phyloP scores from a whole-genome alignment of 2,113 vertebrate species.

The Aix galericulata region DNA sequence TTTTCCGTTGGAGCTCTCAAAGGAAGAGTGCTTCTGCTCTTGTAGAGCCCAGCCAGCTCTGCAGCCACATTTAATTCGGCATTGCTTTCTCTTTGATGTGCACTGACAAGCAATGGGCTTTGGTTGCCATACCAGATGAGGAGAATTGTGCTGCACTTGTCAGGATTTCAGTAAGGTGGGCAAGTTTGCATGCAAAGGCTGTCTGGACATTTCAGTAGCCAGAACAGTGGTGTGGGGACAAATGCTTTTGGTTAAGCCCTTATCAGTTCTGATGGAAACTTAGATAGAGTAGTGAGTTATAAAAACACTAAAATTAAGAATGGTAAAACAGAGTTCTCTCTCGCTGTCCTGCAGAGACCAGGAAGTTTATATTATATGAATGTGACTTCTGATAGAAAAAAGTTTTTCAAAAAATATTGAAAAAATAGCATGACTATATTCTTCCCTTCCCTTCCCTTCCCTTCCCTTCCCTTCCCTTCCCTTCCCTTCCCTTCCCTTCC shows the following conservation, averaged over 20 bases:
- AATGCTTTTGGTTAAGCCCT: not conserved
- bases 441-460: too few species aligned
- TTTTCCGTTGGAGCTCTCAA: conserved; percentile 59
- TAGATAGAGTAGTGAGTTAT: not conserved
- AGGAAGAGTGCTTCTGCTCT: conserved; percentile 26
- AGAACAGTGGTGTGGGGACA: not conserved
- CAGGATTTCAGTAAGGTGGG: not conserved
- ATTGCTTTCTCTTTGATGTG: conserved; percentile 13
- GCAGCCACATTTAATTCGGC: conserved; percentile 62
- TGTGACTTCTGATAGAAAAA: not conserved
- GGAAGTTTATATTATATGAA: not conserved
- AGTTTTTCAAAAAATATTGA: not conserved
- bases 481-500: too few species aligned
- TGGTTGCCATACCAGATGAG: not conserved
- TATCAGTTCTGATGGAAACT: not conserved
- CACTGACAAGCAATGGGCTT: conserved; percentile 33
- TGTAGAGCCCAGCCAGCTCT: conserved; percentile 15
- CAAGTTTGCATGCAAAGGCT: not conserved
- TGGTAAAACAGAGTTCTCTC: not conserved
- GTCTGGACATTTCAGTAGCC: not conserved
- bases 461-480: too few species aligned
- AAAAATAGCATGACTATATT: fast-evolving
- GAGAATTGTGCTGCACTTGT: not conserved
- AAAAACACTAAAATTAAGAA: not conserved
- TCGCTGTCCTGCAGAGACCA: not conserved